Base-by-base conservation (phyloP, 2,797 vertebrate genomes). In the Sylvia borin region DNA sequence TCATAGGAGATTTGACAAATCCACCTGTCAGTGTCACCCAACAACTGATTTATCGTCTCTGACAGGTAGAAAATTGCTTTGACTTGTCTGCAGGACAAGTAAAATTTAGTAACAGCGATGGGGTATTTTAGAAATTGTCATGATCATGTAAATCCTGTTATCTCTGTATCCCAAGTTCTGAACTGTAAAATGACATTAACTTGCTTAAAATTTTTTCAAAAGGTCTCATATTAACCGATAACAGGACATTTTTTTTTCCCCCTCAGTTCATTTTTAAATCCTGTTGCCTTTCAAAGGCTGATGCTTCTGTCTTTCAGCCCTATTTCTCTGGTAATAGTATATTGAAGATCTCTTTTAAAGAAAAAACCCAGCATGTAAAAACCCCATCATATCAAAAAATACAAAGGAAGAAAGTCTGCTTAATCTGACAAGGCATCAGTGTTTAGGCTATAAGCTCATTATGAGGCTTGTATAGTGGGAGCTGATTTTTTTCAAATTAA, bases 61-160 rank as follows among this genome's bases (percentile, higher is more conserved):
- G 93, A 83, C 87, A 93, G 74, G 80, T 79, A 81, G 78, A 92
- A 95, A 96, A 95, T 92, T 88, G 85, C 85, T 81, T 93, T 89
- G 88, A 94, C 91, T 93, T 95, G 81, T 95, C 92, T 90, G 64
- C 79, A 88, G 92, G 84, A 96, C 80, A 87, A 93, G 87, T 78
- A 62, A 83, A 85, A 94, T 92, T 92, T 94, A 93, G 81, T 81
- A 72, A 60, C 79, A 88, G 72, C 82, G 88, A 85, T 74, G 66
- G 66, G 60, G 31, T 93, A 83, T 78, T 88, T 95, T 76, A 68
- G 71, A 95, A 82, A 87, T 87, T 90, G 91, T 93, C 61, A 54
- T 73, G 62, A 88, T 96, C 78, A 40, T 89, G 80, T 96, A 96
- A 96, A 97, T 96, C 87, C 80, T 67, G 68, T 96, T 97, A 89